A percentile compares a stretch with the other conserved stretches of the same genome.
These are phyloP conservation scores for Stenoptilia bipunctidactyla DNA, from an alignment of 2,888 invertebrate genomes.

Conservation along the genomic window DNA sequence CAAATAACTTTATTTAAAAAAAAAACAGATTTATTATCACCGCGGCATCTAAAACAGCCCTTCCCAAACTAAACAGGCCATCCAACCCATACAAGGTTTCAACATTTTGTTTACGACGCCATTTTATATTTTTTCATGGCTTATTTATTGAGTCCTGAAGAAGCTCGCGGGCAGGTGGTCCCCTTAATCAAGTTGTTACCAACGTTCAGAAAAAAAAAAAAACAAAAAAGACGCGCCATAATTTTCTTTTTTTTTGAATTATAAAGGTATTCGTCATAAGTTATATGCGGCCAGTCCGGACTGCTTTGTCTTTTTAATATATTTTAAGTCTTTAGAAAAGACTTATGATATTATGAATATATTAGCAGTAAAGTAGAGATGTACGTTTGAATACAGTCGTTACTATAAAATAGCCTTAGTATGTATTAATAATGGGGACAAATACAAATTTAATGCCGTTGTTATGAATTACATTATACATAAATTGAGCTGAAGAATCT, in stretches of 20 bases:
- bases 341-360: constrained; percentile 60
- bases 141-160: constrained; percentile 58
- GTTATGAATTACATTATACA: constrained; percentile 12
- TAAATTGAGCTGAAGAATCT: too few species aligned
- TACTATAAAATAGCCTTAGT: constrained; percentile 42
- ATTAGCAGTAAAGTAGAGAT: constrained; percentile 52
- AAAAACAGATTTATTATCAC: constrained; percentile 16
- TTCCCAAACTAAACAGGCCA: constrained; percentile 35
- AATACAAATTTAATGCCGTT: constrained; percentile 39
- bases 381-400: constrained; percentile 40
- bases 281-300: constrained; percentile 40
- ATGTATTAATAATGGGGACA: constrained; percentile 48
- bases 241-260: constrained; percentile 60
- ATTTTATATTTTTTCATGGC: constrained; percentile 53
- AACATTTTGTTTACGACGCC: constrained; percentile 55
- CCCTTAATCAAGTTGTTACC: constrained; percentile 70
- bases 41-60: constrained; percentile 21
- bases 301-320: constrained; percentile 52
- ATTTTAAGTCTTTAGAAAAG: constrained; percentile 61
- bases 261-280: constrained; percentile 49
- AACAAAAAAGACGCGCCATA: constrained; percentile 48
- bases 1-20: constrained; percentile 2
- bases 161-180: constrained; percentile 60
- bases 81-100: constrained; percentile 46
- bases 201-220: constrained; percentile 22